Base-by-base conservation (phyloP, 2,797 vertebrate species). In the Saxicola maurus region DNA sequence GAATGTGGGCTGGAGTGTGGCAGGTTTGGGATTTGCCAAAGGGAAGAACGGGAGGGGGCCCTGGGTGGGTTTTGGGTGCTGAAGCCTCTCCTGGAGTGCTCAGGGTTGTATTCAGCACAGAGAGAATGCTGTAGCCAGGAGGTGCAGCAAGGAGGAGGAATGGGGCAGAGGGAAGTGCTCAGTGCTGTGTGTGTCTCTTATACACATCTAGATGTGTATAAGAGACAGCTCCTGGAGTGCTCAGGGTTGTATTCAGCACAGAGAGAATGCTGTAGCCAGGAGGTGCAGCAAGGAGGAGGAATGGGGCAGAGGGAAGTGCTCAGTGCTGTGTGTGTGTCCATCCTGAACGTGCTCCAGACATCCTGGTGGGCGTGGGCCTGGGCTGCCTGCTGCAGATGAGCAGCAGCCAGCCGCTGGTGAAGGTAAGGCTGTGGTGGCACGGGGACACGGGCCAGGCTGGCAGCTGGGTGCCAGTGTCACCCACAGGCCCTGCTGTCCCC, bases 341-440 rank as follows among this genome's bases (percentile, higher is more conserved):
- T 96, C 96, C 97, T 99, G 98, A 97, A 96, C 96, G 0, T 5
- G 52, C 65, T 37, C 38, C 97, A 99, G 99, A 99, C 87, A 98
- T 99, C 96, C 95, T 99, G 68, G 98, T 99, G 3, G 99, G 99
- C 0, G 98, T 99, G 60, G 99, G 99, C 21, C 97, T 99, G 10
- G 99, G 99, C 92, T 98, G 98, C 95, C 93, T 99, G 76, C 43
- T 98, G 28, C 98, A 99, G 95, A 98, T 98, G 97, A 77, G 94
- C 49, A 86, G 95, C 85, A 96, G 93, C 72, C 93, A 98, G 7
- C 31, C 76, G 0, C 92, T 96, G 13, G 96, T 99, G 61, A 97
- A 97, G 98, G 99, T 99, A 96, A 74, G 83, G 43, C 38, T 1
- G 42, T 2, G 20, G 51, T 4, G 52, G 23, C 31, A 6, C 0